Conservation (phyloP, 2,113 vertebrate genomes). For the Neotragus moschatus region DNA sequence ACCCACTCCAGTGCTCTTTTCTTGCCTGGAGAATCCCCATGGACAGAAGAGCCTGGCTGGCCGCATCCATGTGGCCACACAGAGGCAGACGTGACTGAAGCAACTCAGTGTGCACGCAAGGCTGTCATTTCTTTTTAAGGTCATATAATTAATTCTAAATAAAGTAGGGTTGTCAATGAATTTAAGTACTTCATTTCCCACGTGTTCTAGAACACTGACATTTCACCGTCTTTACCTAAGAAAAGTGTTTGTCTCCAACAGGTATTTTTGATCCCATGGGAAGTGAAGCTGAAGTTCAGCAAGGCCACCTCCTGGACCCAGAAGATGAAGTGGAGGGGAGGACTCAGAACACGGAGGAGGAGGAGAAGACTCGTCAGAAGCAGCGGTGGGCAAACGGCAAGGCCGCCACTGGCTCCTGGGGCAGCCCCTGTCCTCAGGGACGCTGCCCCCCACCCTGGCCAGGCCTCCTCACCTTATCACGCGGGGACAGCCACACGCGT, state of each 20-base stretch:
- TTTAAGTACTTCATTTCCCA: not conserved
- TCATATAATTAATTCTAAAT: not conserved
- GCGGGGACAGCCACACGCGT: not conserved
- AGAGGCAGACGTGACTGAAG: not conserved
- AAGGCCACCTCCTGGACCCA: not conserved
- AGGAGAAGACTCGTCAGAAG: not conserved
- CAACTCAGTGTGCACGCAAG: not conserved
- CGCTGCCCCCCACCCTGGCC: not conserved
- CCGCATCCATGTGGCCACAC: not conserved
- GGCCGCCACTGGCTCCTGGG: not conserved
- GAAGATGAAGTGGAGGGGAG: not conserved
- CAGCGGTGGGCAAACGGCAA: rapidly evolving
- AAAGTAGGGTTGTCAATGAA: not conserved
- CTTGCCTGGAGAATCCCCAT: not conserved
- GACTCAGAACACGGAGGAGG: not conserved
- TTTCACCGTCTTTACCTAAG: not conserved
- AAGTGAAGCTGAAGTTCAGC: not conserved
- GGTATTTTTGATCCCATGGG: not conserved
- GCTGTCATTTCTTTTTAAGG: not conserved
- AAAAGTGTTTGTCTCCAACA: not conserved
- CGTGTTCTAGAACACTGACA: not conserved
- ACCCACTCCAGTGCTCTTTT: not conserved
- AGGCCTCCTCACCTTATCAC: not conserved
- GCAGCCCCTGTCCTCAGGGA: not conserved
- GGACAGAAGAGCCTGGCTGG: not conserved